A percentile compares a stretch with the other conserved stretches of the same genome.
Evolutionary conservation across 2,113 vertebrate genomes (phyloP).

Genomic region (Saguinus imperator): DNA sequence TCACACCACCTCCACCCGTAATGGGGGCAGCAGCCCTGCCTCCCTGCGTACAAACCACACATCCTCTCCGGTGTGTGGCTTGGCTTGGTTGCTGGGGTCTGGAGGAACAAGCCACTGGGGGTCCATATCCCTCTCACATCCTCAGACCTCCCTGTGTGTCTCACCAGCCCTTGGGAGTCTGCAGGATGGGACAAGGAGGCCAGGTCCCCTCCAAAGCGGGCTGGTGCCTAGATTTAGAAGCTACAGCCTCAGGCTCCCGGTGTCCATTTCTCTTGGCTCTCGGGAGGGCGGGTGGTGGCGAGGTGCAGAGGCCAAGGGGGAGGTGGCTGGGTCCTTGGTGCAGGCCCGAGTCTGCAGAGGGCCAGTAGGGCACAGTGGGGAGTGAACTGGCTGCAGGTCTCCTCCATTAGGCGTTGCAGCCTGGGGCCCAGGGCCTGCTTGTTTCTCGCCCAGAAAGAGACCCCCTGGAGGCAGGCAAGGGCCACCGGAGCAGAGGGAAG

Average conservation of each 20-base stretch:
- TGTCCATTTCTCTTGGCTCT: slow-evolving; percentile 30
- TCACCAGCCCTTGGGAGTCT: neutral
- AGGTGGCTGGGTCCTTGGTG: neutral
- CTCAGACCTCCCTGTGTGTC: neutral
- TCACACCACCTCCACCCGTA: too few species aligned
- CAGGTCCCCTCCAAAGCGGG: neutral
- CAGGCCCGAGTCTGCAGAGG: neutral
- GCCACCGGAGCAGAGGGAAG: neutral
- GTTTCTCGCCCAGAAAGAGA: neutral
- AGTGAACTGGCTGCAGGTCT: neutral
- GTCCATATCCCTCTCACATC: neutral
- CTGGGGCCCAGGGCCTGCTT: neutral
- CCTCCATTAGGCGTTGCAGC: neutral
- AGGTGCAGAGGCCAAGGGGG: neutral
- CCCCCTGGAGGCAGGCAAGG: neutral
- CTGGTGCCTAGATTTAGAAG: slow-evolving; percentile 33
- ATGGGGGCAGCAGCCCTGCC: neutral
- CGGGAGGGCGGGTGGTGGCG: neutral
- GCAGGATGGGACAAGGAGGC: neutral
- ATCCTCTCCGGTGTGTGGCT: neutral
- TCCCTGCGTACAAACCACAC: too few species aligned
- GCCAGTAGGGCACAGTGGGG: neutral
- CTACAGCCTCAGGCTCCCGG: neutral
- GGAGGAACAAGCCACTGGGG: neutral
- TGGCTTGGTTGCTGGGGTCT: neutral